A percentile compares a stretch with the other conserved stretches of the same genome.
Conservation (phyloP, 2,888 invertebrate genomes). For the Pterobdella sp. region DNA sequence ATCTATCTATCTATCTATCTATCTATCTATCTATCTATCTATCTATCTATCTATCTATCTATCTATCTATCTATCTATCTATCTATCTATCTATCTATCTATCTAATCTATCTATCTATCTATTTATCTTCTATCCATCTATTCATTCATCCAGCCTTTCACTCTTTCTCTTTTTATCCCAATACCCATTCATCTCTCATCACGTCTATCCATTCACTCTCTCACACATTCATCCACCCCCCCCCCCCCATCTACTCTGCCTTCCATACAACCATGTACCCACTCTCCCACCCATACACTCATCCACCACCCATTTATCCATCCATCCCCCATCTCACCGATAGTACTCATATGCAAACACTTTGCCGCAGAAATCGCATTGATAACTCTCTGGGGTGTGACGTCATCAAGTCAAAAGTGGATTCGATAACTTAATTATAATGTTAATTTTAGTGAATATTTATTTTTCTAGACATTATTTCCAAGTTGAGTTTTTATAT, state of each 20-base stretch:
- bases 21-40: background rate
- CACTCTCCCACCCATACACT: background rate
- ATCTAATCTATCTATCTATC: background rate
- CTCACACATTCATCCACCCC: background rate
- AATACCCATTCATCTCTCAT: background rate
- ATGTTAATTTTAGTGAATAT: too few species aligned
- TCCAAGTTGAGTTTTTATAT: too few species aligned
- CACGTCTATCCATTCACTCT: background rate
- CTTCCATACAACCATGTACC: background rate
- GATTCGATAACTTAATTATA: too few species aligned
- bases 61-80: background rate
- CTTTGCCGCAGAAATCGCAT: slow-evolving; percentile 55
- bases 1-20: background rate
- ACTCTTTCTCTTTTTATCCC: background rate
- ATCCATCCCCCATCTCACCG: background rate
- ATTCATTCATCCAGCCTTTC: background rate
- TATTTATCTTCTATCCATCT: background rate
- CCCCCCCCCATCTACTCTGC: background rate
- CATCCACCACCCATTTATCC: background rate
- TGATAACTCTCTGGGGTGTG: slow-evolving; percentile 48
- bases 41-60: background rate
- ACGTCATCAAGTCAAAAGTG: too few species aligned
- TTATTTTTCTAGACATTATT: too few species aligned
- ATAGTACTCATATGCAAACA: slow-evolving; percentile 56
- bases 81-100: background rate